A percentile compares a stretch with the other conserved stretches of the same genome.
phyloP scores from a whole-genome alignment of 2,113 vertebrate genomes.

The Pelvicachromis taeniatus region DNA sequence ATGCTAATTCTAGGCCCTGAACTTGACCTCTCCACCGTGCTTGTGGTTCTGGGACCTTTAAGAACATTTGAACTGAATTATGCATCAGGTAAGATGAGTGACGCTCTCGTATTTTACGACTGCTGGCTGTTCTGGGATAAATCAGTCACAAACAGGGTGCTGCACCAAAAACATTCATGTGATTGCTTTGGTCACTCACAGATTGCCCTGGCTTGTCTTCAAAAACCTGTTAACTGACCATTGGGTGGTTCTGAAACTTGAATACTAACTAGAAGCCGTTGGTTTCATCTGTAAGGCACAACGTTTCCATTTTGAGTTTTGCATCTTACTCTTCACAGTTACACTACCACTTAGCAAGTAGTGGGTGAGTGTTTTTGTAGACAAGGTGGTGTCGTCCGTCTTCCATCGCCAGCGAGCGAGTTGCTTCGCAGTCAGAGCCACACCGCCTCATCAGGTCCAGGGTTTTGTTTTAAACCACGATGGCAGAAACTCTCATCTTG shows the following conservation, averaged over 20 bases:
- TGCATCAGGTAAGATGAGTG: not conserved
- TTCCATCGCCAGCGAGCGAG: too few relatives aligned
- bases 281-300: too few relatives aligned
- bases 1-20: rapidly evolving
- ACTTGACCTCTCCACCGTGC: not conserved
- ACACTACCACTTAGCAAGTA: too few relatives aligned
- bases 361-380: too few relatives aligned
- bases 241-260: not conserved
- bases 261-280: too few relatives aligned
- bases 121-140: not conserved
- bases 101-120: not conserved
- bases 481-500: rapidly evolving
- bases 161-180: not conserved
- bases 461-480: too few relatives aligned
- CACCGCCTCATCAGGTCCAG: too few relatives aligned
- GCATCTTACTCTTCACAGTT: too few relatives aligned
- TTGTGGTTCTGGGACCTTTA: not conserved
- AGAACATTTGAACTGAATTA: not conserved
- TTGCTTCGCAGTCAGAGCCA: too few relatives aligned
- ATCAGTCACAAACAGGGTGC: not conserved
- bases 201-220: not conserved
- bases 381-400: too few relatives aligned
- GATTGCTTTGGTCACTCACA: not conserved
- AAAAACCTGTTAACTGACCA: not conserved
- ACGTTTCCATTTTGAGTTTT: too few relatives aligned